phyloP scores from a whole-genome alignment of 30 jellyfish, hydroid and myxozoan species.

The Aurelia sp. region DNA sequence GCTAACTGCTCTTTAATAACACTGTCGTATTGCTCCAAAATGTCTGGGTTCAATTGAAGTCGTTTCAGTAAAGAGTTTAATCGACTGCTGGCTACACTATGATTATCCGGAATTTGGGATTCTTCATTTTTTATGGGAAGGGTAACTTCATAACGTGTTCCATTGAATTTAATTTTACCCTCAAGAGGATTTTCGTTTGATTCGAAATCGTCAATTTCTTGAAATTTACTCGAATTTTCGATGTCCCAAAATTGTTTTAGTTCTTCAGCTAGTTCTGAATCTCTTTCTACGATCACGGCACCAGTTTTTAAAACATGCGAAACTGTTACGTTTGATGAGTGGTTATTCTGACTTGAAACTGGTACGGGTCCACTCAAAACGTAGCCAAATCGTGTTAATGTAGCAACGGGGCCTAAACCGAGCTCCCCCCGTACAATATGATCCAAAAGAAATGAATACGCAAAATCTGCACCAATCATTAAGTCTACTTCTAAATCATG shows the following conservation, averaged over 20 bases:
- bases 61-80: background rate
- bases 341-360: background rate
- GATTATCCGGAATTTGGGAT: background rate
- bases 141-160: background rate
- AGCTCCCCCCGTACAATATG: background rate
- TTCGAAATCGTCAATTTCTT: background rate
- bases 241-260: background rate
- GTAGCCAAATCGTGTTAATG: background rate
- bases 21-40: background rate
- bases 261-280: background rate
- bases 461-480: no score
- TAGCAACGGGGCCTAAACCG: background rate
- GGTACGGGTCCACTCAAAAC: constrained; percentile 6
- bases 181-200: background rate
- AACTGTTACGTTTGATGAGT: background rate
- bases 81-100: background rate
- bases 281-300: background rate
- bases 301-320: background rate
- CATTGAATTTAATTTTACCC: background rate
- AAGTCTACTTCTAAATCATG: no score
- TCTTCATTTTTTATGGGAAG: background rate
- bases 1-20: background rate
- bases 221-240: background rate
- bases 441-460: background rate
- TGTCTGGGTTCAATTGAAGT: background rate